Evolutionary conservation across 2,888 invertebrate genomes (phyloP), one percentile per base, ranked within the genome.

Genomic region (Pimpla rufipes): DNA sequence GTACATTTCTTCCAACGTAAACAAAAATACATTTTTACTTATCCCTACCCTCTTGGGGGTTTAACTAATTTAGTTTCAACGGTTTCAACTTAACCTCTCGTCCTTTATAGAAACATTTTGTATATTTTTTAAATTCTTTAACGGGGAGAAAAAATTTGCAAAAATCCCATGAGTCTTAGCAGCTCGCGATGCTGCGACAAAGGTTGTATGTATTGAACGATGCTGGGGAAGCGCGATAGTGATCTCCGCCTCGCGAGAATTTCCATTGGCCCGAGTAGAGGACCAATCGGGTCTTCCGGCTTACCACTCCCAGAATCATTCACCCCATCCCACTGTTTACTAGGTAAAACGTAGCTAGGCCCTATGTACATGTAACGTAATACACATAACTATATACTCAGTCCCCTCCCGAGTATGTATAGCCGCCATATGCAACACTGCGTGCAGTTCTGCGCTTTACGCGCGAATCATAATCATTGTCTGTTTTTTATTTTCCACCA

Each of bases 201-300:
- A 79, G 71, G 47, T 59, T 2, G 18, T 37, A 21, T 11, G 42
- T 42, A 42, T 47, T 47, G 62, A 37, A 50, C 35, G n/a, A 47
- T 21, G 74, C 16, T 16, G 37, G 47, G 21, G 59, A 21, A 50
- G 68, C 74, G 47, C 62, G 42, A 75, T 62, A 62, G 74, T 18
- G 29, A 77, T 83, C 81, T 59, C 85, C 89, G 88, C 88, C 89
- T 71, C 78, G 35, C 8, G 18, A n/a, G 23, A 59, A 10, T 13
- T 68, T 16, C 66, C 52, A 89, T 89, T 89, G 88, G 89, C 82
- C 82, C 85, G 68, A 52, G 42, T 37, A 13, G 13, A 37, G 79
- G 67, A 42, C 89, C 88, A 89, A 89, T 89, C 84, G 52, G 77
- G 76, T 70, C 73, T 8, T 73, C 55, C 83, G 18, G 13, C 21